These are phyloP conservation scores for Chymomyza fuscimana DNA, from an alignment of 2,888 invertebrate species.

Conservation along the genomic window DNA sequence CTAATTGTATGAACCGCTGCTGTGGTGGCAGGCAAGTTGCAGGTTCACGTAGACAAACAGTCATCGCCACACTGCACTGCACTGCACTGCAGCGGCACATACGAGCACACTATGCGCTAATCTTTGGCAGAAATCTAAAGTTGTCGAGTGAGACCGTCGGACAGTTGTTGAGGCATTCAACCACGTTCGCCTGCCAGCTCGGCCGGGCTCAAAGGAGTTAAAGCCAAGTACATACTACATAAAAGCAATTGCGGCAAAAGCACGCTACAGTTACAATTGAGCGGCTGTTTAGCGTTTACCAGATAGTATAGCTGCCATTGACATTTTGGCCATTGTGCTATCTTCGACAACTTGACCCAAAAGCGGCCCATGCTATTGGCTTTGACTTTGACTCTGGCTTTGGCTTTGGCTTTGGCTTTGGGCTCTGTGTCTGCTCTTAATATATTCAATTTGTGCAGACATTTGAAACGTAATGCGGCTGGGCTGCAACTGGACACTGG, in stretches of 20 bases:
- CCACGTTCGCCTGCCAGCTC: neutral
- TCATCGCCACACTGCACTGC: constrained; percentile 42
- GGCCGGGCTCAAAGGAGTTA: constrained; percentile 4
- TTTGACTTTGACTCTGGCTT: neutral
- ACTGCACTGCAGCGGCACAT: constrained; percentile 9
- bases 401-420: neutral
- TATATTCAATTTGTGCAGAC: constrained; percentile 28
- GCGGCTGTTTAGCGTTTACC: constrained; percentile 15
- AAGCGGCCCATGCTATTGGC: neutral
- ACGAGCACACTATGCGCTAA: neutral
- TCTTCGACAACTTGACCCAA: neutral
- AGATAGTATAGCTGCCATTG: constrained; percentile 16
- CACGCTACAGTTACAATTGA: constrained; percentile 53
- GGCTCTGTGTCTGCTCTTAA: constrained; percentile 19
- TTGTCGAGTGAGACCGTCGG: neutral
- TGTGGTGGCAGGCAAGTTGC: constrained; percentile 17
- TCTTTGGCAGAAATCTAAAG: constrained; percentile 2
- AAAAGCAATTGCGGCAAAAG: constrained; percentile 49
- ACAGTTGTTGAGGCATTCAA: neutral
- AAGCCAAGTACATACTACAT: constrained; percentile 21
- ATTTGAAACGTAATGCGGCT: neutral
- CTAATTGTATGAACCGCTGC: constrained; percentile 22
- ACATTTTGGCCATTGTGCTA: constrained; percentile 27
- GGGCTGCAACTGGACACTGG: neutral
- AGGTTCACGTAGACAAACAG: constrained; percentile 48